phyloP scores from a whole-genome alignment of 2,888 invertebrate genomes.

The Drosophila histrio region DNA sequence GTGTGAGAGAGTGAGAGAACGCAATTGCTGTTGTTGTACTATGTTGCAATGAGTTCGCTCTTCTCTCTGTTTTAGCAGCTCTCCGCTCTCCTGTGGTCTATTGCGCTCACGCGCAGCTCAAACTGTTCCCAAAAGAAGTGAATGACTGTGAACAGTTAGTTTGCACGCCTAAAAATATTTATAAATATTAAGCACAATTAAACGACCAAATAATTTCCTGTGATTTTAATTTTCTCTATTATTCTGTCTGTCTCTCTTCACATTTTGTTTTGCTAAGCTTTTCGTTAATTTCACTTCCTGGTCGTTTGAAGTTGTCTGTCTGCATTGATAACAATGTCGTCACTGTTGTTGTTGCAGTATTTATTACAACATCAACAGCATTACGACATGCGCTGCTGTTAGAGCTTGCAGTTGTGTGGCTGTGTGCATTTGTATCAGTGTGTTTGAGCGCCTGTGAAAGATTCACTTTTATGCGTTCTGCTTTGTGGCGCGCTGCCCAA shows the following conservation, averaged over 20 bases:
- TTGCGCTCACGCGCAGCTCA: constrained; percentile 49
- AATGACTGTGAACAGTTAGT: constrained; percentile 66
- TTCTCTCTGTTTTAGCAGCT: constrained; percentile 33
- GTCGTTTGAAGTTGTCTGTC: constrained; percentile 47
- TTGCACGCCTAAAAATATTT: constrained; percentile 26
- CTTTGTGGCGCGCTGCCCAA: constrained; percentile 40
- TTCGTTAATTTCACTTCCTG: constrained; percentile 65
- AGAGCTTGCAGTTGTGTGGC: constrained; percentile 46
- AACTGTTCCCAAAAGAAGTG: constrained; percentile 56
- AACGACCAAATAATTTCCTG: constrained; percentile 37
- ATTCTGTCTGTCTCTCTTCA: constrained; percentile 33
- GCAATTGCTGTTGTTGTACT: constrained; percentile 46
- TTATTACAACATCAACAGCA: constrained; percentile 78
- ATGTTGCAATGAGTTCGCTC: constrained; percentile 63
- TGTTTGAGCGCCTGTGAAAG: constrained; percentile 44
- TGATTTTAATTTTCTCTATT: constrained; percentile 29
- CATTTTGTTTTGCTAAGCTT: constrained; percentile 70
- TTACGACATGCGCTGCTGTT: constrained; percentile 73
- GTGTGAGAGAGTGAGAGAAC: constrained; percentile 25
- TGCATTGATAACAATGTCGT: constrained; percentile 62
- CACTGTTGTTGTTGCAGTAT: constrained; percentile 38
- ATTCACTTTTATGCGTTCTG: constrained; percentile 72
- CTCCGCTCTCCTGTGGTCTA: constrained; percentile 20
- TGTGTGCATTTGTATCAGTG: constrained; percentile 40
- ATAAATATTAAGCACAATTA: constrained; percentile 51